Evolutionary conservation across 2,888 invertebrate genomes (phyloP), one percentile per base, ranked within the genome.

Genomic region (Athetis lepigone): DNA sequence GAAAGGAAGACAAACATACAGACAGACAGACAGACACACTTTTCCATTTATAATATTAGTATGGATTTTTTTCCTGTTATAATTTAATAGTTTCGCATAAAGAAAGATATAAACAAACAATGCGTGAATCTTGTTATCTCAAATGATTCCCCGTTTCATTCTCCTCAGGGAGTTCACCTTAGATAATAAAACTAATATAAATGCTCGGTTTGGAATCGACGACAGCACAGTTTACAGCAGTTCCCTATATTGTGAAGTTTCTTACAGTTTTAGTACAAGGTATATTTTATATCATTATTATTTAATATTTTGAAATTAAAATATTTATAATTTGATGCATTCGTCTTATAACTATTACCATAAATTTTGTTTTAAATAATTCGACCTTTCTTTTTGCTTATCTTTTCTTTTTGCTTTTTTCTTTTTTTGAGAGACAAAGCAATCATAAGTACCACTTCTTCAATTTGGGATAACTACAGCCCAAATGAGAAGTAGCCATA

Each of bases 131-230:
- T 16, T 19, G 18, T 16, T 4, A 61, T 47, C 23, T 37, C n/a
- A 49, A 52, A 58, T 36, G 47, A 58, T 25, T 57, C 65, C 69
- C 69, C 57, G 40, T 21, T 42, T 5, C 16, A 58, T 4, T 36
- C 4, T n/a, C 9, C 4, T 7, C 33, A 42, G 67, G 67, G 71
- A 62, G 39, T 57, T 50, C 1, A 75, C 78, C 75, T 40, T 8
- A 9, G 13, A 13, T 27, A 7, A 4, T 16, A 9, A 45, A 45
- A 4, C 5, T 29, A 21, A 57, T 77, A 76, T 76, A 76, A 52
- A 71, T 51, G 2, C 29, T 27, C 9, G 6, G 1, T 2, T 18
- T 13, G 0, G 51, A 18, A 19, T 27, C 18, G 29, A 11, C 18
- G 27, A 39, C 11, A 18, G 11, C 25, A 75, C 56, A 78, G 66